Base-by-base conservation (phyloP, 2,888 invertebrate species). In the Tubulanus polymorphus region DNA sequence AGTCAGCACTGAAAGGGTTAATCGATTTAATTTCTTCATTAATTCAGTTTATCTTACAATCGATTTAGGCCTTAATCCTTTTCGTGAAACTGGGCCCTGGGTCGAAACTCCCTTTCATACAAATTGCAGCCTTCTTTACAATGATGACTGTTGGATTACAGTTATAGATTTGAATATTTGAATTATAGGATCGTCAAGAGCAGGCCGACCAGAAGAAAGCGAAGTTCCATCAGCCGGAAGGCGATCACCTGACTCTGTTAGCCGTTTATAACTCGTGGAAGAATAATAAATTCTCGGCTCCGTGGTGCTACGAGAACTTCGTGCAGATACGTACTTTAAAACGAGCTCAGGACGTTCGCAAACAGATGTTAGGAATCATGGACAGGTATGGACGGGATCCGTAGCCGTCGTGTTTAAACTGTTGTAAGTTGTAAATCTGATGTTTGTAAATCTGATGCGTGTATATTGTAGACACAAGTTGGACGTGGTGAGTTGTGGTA, bases 251-350 rank as follows among this genome's bases (percentile, higher is more conserved):
- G 41, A 99, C 99, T 0, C 81, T 99, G 26, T 80, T 99, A n/a
- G 93, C 97, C 0, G 99, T 99, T 3, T 99, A 95, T 78, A 99
- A 99, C 77, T 94, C 96, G 50, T 99, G 99, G 99, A 90, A 93
- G 72, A 96, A 96, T 76, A 97, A 97, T 76, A 96, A 97, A 81
- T 97, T 97, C 79, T 94, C 94, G 0, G 94, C 93, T 78, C 93
- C 95, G 0, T 99, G 99, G 99, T 99, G 99, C 79, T 97, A 95
- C 73, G 97, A 99, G 77, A 99, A 99, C 82, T 99, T 99, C 76
- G 93, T 99, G 2, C 97, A 99, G 82, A 93, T 95, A 23, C 82
- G 97, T 25, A 97, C 96, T 0, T 81, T 99, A 57, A 99, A 99
- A 78, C 84, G 97, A 23, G 94, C 97, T 0, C 95, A 97, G 80